These are phyloP conservation scores for Orchestia grillus DNA, from an alignment of 1,140 invertebrate genomes.

Conservation along the genomic window DNA sequence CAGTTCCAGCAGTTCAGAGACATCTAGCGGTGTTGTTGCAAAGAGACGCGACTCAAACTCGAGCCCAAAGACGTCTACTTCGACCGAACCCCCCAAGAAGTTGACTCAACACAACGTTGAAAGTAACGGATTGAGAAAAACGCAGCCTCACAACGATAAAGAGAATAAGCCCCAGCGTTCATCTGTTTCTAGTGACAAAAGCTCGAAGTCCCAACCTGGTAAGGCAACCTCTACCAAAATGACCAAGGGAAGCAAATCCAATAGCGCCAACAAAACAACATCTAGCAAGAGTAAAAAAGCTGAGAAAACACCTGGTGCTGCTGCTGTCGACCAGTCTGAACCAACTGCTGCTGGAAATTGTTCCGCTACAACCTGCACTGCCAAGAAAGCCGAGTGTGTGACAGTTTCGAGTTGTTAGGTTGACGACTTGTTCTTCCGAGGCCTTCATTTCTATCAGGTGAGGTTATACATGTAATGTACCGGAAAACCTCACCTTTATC, in stretches of 20 bases:
- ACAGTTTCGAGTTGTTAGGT: not conserved
- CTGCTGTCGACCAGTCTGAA: not conserved
- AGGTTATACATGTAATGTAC: not conserved
- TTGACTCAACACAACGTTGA: conserved; percentile 33
- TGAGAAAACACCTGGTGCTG: not conserved
- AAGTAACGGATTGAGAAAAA: not conserved
- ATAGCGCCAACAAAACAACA: not conserved
- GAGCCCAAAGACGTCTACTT: not conserved
- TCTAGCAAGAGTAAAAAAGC: not conserved
- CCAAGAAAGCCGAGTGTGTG: conserved; percentile 26
- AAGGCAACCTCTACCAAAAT: not conserved
- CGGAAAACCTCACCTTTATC: no score
- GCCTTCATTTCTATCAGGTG: not conserved
- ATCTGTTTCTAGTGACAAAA: not conserved
- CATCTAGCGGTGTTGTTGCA: not conserved
- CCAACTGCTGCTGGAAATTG: not conserved
- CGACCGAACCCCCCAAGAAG: not conserved
- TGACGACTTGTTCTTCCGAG: not conserved
- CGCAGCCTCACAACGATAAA: conserved; percentile 26
- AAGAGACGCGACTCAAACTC: conserved; percentile 29
- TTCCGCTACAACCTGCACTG: not conserved
- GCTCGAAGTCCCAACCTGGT: not conserved
- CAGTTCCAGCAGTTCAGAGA: not conserved
- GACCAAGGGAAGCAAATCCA: not conserved
- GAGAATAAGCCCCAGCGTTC: conserved; percentile 35